Evolutionary conservation across 92 coral and sea anemone species (phyloP), one percentile per base, ranked within the genome.

Genomic region (Actinernus sp.): DNA sequence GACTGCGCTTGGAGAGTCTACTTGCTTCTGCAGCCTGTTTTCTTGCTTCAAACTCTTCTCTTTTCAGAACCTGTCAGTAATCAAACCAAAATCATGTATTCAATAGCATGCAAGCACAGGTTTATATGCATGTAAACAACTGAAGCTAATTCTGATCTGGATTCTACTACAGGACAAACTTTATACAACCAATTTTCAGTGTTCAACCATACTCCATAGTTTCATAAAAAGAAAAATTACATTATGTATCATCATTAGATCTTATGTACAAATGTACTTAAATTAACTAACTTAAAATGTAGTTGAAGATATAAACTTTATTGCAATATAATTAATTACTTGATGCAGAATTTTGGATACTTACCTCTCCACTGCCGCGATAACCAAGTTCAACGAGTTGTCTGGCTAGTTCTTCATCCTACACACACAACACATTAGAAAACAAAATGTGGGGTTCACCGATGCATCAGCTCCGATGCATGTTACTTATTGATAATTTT

Each of bases 11-110:
- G 14, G 98, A 94, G 41, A 91, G 66, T 69, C 98, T 78, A 68
- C 98, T 94, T 8, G 98, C 98, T 59, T 94, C 98, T 48, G 98
- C 98, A 13, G 98, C 98, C 59, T 91, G 86, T 33, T 94, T 94
- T 49, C 98, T 66, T 47, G 98, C 98, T 52, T 91, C 97, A 87
- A 94, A 94, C 53, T 94, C 98, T 40, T 94, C 98, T 49, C 98
- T 66, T 68, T 94, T 94, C 1, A 94, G 68, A 30, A 94, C 96
- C 96, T 88, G 38, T 18, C n/a, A n/a, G n/a, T n/a, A n/a, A n/a
- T n/a, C n/a, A n/a, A n/a, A n/a, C n/a, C 31, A 10, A 36, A 53
- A 3, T 4, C 14, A 37, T 37, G 43, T 37, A 37, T 37, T 37
- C n/a, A 7, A 37, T 7, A 37, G 8, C 9, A 7, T 37, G 8